A percentile compares a stretch with the other conserved stretches of the same genome.
These are phyloP conservation scores for Imbricaverruca yamaguchii DNA, from an alignment of 2,888 invertebrate species.

Conservation along the genomic window DNA sequence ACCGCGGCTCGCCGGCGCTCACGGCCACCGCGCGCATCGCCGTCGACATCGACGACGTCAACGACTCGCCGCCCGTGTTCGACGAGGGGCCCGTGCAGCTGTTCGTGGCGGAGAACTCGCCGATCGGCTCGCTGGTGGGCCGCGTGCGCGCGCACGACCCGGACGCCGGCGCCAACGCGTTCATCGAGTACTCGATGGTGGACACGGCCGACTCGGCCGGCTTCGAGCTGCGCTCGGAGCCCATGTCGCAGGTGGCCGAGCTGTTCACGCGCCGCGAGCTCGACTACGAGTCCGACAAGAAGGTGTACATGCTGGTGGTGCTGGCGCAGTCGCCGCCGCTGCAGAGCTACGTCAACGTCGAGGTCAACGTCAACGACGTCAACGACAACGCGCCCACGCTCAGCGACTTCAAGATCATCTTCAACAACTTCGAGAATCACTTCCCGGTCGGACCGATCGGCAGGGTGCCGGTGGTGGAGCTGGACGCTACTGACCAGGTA, in stretches of 20 bases:
- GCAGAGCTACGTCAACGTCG: slow-evolving; percentile 78
- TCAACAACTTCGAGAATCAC: slow-evolving; percentile 89
- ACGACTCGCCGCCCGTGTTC: slow-evolving; percentile 84
- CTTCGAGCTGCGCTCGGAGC: slow-evolving; percentile 70
- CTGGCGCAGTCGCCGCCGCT: slow-evolving; percentile 84
- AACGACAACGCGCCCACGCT: slow-evolving; percentile 91
- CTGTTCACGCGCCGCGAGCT: slow-evolving; percentile 80
- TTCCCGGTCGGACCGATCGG: slow-evolving; percentile 91
- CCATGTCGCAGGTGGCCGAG: slow-evolving; percentile 56
- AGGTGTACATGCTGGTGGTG: slow-evolving; percentile 78
- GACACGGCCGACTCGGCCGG: slow-evolving; percentile 71
- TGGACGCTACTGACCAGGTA: slow-evolving; percentile 73
- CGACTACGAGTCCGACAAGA: slow-evolving; percentile 91
- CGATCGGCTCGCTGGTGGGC: slow-evolving; percentile 87
- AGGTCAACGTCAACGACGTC: slow-evolving; percentile 81
- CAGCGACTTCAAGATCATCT: slow-evolving; percentile 85
- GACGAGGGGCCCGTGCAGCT: slow-evolving; percentile 72
- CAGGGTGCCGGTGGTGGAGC: slow-evolving; percentile 84
- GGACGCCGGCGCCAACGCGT: slow-evolving; percentile 83
- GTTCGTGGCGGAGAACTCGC: slow-evolving; percentile 92
- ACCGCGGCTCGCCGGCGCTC: slow-evolving; percentile 70
- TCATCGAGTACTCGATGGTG: slow-evolving; percentile 89
- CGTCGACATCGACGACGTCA: slow-evolving; percentile 74
- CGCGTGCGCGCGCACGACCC: slow-evolving; percentile 84
- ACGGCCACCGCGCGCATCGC: slow-evolving; percentile 49